These are phyloP conservation scores for Monopterus albus DNA, from an alignment of 2,113 vertebrate species.

Conservation along the genomic window DNA sequence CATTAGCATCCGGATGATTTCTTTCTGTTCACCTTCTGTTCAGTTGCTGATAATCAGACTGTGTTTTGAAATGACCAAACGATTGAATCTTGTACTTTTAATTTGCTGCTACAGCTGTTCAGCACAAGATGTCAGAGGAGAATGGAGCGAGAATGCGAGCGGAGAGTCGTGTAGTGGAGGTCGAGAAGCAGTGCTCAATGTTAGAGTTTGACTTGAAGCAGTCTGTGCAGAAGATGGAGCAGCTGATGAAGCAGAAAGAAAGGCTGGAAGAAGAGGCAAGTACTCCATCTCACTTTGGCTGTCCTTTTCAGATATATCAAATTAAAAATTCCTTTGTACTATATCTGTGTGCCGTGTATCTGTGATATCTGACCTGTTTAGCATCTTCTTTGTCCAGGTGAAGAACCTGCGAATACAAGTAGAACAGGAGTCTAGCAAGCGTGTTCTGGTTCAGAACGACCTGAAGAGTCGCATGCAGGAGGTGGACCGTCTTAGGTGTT, in stretches of 20 bases:
- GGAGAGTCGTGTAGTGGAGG: slow-evolving; percentile 93
- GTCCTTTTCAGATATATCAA: too few species aligned
- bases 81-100: too few species aligned
- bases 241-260: slow-evolving; percentile 95
- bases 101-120: slow-evolving; percentile 85
- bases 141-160: slow-evolving; percentile 90
- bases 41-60: too few species aligned
- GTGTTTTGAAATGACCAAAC: too few species aligned
- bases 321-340: not conserved
- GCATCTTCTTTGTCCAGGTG: slow-evolving; percentile 78
- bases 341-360: not conserved
- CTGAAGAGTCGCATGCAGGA: slow-evolving; percentile 90
- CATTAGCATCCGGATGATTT: not conserved
- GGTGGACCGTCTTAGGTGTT: slow-evolving; percentile 90
- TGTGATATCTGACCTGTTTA: not conserved
- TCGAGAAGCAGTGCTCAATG: slow-evolving; percentile 98
- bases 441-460: slow-evolving; percentile 88
- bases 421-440: slow-evolving; percentile 92
- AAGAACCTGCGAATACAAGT: slow-evolving; percentile 88
- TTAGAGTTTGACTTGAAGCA: slow-evolving; percentile 98
- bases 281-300: not conserved
- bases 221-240: slow-evolving; percentile 95
- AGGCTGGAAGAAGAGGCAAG: slow-evolving; percentile 94
- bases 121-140: slow-evolving; percentile 96
- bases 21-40: too few species aligned